A percentile compares a stretch with the other conserved stretches of the same genome.
Evolutionary conservation across 2,797 vertebrate species (phyloP).

Genomic region (Poeciliopsis gracilis): DNA sequence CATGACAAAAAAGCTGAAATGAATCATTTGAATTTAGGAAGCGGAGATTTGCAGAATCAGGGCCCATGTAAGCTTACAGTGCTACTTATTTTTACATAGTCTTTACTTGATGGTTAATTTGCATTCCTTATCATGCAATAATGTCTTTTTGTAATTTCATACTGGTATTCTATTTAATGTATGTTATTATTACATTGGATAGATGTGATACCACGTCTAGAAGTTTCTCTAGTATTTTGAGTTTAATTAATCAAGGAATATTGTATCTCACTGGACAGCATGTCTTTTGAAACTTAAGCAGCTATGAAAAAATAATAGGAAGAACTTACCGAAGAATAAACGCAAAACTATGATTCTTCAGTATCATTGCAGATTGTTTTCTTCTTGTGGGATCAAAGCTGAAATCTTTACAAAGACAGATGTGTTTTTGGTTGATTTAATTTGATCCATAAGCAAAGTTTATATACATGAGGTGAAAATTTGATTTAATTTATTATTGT

Average conservation of each 20-base stretch:
- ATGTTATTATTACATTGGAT: neutral
- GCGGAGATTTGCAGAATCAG: neutral
- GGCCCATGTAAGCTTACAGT: neutral
- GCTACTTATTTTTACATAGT: neutral
- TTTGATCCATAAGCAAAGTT: neutral
- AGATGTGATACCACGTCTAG: neutral
- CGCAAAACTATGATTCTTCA: neutral
- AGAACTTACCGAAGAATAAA: neutral
- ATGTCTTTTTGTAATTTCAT: neutral
- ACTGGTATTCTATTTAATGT: neutral
- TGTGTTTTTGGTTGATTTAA: neutral
- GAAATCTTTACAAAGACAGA: neutral
- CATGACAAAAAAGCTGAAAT: neutral
- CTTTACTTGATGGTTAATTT: neutral
- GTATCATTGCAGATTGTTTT: neutral
- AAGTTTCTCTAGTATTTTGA: neutral
- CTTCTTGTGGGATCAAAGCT: neutral
- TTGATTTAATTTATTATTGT: neutral
- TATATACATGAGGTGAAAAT: neutral
- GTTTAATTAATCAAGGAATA: neutral
- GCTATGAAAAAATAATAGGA: neutral
- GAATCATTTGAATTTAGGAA: slow-evolving; percentile 5
- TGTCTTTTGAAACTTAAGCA: neutral
- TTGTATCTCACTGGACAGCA: neutral
- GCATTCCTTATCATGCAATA: neutral